These are phyloP conservation scores for Caretta caretta DNA, from an alignment of 2,113 vertebrate species.

Conservation along the genomic window DNA sequence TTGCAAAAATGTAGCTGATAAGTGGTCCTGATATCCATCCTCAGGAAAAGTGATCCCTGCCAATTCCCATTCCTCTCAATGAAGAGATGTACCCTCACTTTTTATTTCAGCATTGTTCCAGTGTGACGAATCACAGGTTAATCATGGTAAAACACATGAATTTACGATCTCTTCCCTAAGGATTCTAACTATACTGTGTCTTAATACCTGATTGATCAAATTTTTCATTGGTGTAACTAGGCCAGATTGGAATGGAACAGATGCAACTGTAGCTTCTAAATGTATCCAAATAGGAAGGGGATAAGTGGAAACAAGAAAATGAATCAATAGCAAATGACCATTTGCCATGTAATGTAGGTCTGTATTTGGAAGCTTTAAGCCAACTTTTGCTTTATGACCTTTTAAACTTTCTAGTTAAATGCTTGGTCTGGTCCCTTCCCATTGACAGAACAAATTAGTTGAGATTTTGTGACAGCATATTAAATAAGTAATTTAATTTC, in stretches of 20 bases:
- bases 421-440: background rate
- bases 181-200: background rate
- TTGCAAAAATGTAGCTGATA: background rate
- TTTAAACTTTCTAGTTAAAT: background rate
- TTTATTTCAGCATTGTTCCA: background rate
- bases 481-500: conserved; percentile 1
- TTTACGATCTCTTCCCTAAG: background rate
- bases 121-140: background rate
- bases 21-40: background rate
- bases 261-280: background rate
- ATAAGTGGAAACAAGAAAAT: background rate
- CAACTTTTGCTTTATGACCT: background rate
- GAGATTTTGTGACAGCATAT: background rate
- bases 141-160: background rate
- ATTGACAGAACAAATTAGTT: background rate
- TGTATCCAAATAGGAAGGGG: background rate
- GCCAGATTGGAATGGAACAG: too few relatives aligned
- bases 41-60: background rate
- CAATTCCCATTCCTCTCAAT: background rate
- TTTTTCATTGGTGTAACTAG: background rate
- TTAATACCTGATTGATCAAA: background rate
- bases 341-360: background rate
- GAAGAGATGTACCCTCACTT: background rate
- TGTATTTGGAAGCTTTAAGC: background rate
- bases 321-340: background rate